Evolutionary conservation across 2,797 vertebrate genomes (phyloP).

Genomic region (Coracias cyanogaster): DNA sequence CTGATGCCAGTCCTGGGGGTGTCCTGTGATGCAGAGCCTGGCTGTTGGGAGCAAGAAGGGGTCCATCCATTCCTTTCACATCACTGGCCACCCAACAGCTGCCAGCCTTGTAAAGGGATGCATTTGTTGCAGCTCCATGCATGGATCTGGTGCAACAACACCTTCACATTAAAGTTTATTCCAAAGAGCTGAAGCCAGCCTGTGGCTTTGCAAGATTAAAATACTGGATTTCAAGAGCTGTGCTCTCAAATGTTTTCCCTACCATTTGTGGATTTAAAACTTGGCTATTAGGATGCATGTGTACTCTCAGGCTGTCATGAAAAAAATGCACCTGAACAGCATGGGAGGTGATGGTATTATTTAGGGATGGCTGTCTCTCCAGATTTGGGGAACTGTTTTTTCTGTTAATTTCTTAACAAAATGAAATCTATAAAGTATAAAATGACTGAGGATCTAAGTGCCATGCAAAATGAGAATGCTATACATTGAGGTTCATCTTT

Average conservation of each 20-base stretch:
- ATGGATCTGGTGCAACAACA: accelerated
- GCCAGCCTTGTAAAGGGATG: neutral
- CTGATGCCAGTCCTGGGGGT: neutral
- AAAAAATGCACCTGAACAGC: neutral
- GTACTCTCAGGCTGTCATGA: neutral
- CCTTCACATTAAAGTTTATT: neutral
- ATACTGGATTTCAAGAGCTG: neutral
- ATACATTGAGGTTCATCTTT: neutral
- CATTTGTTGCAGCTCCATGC: accelerated
- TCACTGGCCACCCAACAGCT: neutral
- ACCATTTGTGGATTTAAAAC: neutral
- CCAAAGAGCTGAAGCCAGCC: neutral
- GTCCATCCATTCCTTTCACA: accelerated
- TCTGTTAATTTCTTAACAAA: neutral
- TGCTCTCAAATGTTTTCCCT: neutral
- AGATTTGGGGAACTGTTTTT: neutral
- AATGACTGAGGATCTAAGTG: neutral
- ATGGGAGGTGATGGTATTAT: neutral
- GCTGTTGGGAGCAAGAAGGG: neutral
- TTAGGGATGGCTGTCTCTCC: neutral
- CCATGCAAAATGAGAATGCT: neutral
- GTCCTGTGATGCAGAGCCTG: accelerated
- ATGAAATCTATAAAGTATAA: neutral
- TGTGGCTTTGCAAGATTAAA: neutral
- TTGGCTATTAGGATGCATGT: neutral